Evolutionary conservation across 2,888 invertebrate species (phyloP).

Genomic region (Pachymerium ferrugineum): DNA sequence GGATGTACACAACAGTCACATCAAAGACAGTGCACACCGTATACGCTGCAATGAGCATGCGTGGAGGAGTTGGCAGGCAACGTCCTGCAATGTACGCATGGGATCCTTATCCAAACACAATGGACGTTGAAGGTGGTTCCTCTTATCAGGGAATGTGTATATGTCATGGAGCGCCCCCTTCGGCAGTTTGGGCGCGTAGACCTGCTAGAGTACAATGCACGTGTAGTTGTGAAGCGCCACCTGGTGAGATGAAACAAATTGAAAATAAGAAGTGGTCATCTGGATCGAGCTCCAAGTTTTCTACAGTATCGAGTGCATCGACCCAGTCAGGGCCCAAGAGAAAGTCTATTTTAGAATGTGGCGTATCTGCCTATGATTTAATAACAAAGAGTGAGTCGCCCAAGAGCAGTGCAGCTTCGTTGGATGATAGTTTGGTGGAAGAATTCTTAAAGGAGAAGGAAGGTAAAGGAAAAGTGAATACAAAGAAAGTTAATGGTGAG

Average conservation of each 20-base stretch:
- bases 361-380: slow-evolving; percentile 35
- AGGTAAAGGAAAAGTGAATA: background rate
- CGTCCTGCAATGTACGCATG: slow-evolving; percentile 30
- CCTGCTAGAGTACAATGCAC: background rate
- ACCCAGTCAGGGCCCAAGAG: slow-evolving; percentile 3
- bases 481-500: background rate
- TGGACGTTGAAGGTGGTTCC: background rate
- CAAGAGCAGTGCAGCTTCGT: background rate
- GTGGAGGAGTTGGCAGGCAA: background rate
- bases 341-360: slow-evolving; percentile 35
- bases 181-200: background rate
- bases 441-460: background rate
- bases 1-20: slow-evolving; percentile 33
- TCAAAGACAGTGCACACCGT: slow-evolving; percentile 32
- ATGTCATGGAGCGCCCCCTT: background rate
- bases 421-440: slow-evolving; percentile 10
- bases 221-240: background rate
- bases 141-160: background rate
- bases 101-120: background rate
- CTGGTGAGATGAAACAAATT: background rate
- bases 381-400: background rate
- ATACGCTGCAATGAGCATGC: slow-evolving; percentile 20
- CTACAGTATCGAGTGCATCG: background rate
- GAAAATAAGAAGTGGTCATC: background rate
- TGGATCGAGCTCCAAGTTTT: background rate